A percentile compares a stretch with the other conserved stretches of the same genome.
phyloP scores from a whole-genome alignment of 2,888 invertebrate species.

The Clunio marinus region DNA sequence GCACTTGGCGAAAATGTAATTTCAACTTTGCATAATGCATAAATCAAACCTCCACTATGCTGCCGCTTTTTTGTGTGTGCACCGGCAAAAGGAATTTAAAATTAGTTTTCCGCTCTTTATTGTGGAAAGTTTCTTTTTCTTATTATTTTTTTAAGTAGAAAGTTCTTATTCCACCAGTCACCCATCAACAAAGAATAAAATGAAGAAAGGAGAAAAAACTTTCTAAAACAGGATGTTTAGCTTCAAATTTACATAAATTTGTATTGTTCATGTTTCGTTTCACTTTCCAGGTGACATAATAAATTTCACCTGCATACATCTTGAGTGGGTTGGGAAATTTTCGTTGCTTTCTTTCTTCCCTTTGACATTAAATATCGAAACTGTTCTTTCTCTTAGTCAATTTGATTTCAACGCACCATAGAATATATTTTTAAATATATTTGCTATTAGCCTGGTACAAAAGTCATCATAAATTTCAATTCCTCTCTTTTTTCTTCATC shows the following conservation, averaged over 20 bases:
- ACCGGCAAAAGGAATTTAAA: conserved; percentile 19
- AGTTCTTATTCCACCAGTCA: too few species aligned
- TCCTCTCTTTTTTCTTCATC: too few species aligned
- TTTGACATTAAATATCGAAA: conserved; percentile 1
- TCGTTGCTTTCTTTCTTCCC: neutral
- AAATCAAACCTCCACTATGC: conserved; percentile 23
- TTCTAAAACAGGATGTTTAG: conserved; percentile 19
- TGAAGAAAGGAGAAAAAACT: neutral
- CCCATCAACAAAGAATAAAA: too few species aligned
- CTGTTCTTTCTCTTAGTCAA: too few species aligned
- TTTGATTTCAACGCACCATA: too few species aligned
- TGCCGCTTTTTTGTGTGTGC: neutral
- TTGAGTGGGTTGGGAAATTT: neutral
- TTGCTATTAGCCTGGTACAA: too few species aligned
- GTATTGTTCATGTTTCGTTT: neutral
- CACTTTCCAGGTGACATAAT: neutral
- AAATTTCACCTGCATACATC: neutral
- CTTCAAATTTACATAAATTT: conserved; percentile 11
- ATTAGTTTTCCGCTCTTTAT: conserved; percentile 28
- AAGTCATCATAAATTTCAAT: neutral
- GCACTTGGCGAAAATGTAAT: conserved; percentile 33
- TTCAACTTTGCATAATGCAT: conserved; percentile 29
- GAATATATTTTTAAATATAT: too few species aligned
- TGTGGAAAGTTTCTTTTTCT: neutral
- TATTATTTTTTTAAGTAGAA: neutral